Conservation (phyloP, 2,113 vertebrate species). For the Pyrgilauda ruficollis region DNA sequence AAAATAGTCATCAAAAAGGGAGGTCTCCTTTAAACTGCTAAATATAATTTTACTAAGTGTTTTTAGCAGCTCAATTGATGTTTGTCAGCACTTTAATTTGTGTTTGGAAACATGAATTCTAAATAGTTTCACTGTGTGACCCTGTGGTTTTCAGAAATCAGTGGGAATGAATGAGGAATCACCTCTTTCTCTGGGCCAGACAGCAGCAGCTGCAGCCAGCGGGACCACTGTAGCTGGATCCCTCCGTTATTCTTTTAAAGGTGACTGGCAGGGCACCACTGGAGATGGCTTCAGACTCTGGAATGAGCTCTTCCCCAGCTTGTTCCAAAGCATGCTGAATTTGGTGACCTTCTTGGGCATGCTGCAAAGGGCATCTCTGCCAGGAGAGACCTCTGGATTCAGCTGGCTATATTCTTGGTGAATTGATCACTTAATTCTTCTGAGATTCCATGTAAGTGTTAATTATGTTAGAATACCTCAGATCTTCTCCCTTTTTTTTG, state of each 20-base stretch:
- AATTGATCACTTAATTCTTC: neutral
- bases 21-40: neutral
- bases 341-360: neutral
- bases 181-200: neutral
- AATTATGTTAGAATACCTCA: neutral
- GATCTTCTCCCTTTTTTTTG: too few species aligned
- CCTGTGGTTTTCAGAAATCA: neutral
- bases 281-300: neutral
- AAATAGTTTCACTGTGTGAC: neutral
- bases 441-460: neutral
- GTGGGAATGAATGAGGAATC: neutral
- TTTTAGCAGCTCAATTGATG: neutral
- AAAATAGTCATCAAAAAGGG: neutral
- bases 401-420: neutral
- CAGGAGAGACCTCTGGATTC: neutral
- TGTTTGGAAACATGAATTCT: neutral
- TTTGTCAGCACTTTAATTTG: neutral
- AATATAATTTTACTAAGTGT: neutral
- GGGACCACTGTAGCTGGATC: neutral
- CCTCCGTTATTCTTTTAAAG: neutral
- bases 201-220: neutral
- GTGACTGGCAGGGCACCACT: neutral
- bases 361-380: neutral
- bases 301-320: neutral
- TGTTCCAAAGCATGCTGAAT: neutral